These are phyloP conservation scores for Dynastes tityus DNA, from an alignment of 2,888 invertebrate species.

Conservation along the genomic window DNA sequence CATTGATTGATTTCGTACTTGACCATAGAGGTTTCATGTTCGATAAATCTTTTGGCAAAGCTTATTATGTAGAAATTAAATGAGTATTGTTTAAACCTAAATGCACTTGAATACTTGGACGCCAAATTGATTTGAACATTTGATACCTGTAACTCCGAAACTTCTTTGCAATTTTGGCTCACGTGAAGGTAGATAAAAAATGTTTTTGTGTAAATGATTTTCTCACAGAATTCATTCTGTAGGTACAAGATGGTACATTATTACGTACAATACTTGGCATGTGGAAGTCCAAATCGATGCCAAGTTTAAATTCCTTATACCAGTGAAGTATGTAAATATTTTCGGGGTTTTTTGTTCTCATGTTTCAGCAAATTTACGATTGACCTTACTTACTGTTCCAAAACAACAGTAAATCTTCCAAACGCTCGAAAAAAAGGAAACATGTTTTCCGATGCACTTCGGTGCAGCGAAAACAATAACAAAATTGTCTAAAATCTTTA, in stretches of 20 bases:
- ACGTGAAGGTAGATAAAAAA: too few species aligned
- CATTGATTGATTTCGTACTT: too few species aligned
- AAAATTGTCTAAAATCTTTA: not conserved
- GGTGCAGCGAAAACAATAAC: not conserved
- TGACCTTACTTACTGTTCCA: not conserved
- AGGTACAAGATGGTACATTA: not conserved
- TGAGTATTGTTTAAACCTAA: too few species aligned
- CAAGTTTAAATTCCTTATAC: conserved; percentile 17
- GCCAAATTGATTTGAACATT: too few species aligned
- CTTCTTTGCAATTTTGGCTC: too few species aligned
- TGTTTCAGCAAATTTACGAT: conserved; percentile 2
- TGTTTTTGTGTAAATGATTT: too few species aligned
- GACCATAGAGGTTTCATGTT: too few species aligned
- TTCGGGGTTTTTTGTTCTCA: conserved; percentile 11
- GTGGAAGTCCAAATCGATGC: not conserved
- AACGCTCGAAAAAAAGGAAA: not conserved
- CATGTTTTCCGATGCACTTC: not conserved
- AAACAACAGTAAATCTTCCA: not conserved
- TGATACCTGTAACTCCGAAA: too few species aligned
- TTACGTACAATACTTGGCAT: conserved; percentile 3
- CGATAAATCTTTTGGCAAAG: too few species aligned
- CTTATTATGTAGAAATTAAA: too few species aligned
- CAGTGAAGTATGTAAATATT: conserved; percentile 6
- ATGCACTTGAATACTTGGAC: too few species aligned
- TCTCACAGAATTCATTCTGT: not conserved